Conservation (phyloP, 2,888 invertebrate species). For the Drosophila acutilabella region DNA sequence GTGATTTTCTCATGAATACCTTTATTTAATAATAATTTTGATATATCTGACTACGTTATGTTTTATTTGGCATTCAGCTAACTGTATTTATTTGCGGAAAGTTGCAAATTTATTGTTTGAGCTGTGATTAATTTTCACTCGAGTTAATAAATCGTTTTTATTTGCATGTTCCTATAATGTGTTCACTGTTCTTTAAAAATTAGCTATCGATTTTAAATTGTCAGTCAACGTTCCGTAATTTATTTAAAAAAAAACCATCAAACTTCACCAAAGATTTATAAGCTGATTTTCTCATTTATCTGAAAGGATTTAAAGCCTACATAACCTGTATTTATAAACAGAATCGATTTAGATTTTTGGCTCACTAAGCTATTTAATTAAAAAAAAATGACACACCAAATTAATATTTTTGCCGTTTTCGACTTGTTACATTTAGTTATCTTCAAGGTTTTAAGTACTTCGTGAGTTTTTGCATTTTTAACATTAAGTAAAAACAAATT, state of each 20-base stretch:
- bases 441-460: constrained; percentile 20
- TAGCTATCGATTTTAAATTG: constrained; percentile 22
- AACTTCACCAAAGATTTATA: constrained; percentile 16
- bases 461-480: constrained; percentile 3
- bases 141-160: constrained; percentile 26
- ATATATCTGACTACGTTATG: constrained; percentile 4
- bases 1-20: too few species aligned
- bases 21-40: not conserved
- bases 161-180: constrained; percentile 28
- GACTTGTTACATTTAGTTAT: constrained; percentile 1
- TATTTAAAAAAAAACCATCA: constrained; percentile 38
- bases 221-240: constrained; percentile 39
- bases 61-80: constrained; percentile 11
- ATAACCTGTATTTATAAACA: constrained; percentile 56
- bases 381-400: too few species aligned
- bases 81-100: constrained; percentile 15
- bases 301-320: constrained; percentile 8
- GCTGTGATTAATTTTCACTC: constrained; percentile 41
- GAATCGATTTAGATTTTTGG: constrained; percentile 5
- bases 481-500: constrained; percentile 35
- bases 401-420: not conserved
- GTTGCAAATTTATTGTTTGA: constrained; percentile 46
- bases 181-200: constrained; percentile 26
- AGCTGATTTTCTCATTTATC: constrained; percentile 27
- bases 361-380: not conserved